Evolutionary conservation across 2,888 invertebrate genomes (phyloP).

Genomic region (Pinctada fucata): DNA sequence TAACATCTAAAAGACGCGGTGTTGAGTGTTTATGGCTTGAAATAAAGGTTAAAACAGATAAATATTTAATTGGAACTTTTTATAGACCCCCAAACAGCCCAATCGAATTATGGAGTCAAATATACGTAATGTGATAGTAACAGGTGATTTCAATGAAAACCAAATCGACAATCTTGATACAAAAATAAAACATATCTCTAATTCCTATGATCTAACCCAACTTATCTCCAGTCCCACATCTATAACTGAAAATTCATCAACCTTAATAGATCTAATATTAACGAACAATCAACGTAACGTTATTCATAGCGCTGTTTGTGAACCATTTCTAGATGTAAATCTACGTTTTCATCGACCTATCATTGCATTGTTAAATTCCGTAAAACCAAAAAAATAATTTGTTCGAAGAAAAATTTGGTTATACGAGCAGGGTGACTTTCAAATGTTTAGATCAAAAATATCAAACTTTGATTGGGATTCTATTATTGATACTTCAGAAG

Average conservation of each 20-base stretch:
- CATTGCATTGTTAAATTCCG: too few species aligned
- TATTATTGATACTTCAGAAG: neutral
- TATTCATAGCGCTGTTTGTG: too few species aligned
- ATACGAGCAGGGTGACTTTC: too few species aligned
- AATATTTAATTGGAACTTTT: conserved; percentile 20
- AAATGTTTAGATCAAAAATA: neutral
- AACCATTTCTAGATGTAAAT: too few species aligned
- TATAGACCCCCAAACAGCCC: conserved; percentile 8
- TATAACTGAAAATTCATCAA: neutral
- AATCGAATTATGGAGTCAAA: neutral
- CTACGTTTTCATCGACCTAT: too few species aligned
- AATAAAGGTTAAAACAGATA: neutral
- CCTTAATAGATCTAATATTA: conserved; percentile 14
- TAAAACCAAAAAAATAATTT: too few species aligned
- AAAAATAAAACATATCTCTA: neutral
- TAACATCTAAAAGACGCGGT: conserved; percentile 6
- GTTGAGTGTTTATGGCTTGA: conserved; percentile 15
- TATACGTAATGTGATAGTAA: neutral
- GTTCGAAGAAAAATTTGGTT: too few species aligned
- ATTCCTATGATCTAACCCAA: conserved; percentile 10
- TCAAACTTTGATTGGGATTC: neutral
- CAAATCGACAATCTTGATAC: neutral
- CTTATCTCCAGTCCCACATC: conserved; percentile 6
- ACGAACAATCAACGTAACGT: too few species aligned
- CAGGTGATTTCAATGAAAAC: neutral